Evolutionary conservation across 2,113 vertebrate genomes (phyloP).

Genomic region (Conger conger): DNA sequence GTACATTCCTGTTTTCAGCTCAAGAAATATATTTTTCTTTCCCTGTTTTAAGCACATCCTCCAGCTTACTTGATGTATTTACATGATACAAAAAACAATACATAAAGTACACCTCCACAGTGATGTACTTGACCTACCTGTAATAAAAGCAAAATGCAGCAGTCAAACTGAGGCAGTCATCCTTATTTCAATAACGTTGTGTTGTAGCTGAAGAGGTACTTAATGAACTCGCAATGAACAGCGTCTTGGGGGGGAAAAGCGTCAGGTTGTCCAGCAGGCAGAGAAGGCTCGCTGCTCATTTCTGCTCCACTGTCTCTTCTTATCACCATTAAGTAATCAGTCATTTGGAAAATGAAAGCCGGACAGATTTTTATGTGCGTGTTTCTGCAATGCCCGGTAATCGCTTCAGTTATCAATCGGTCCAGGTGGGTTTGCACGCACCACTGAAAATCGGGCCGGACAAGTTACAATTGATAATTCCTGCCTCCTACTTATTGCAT

Average conservation of each 20-base stretch:
- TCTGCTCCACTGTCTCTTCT: neutral
- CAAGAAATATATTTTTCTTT: neutral
- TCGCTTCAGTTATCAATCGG: neutral
- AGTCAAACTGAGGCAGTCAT: neutral
- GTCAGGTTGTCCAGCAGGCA: neutral
- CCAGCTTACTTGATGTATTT: neutral
- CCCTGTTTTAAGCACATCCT: neutral
- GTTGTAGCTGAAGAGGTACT: neutral
- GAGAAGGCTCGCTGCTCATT: neutral
- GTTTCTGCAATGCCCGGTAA: neutral
- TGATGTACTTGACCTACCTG: neutral
- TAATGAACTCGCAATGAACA: neutral
- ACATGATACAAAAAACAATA: neutral
- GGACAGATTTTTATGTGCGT: neutral
- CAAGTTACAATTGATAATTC: neutral
- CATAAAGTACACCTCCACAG: neutral
- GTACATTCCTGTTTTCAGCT: neutral
- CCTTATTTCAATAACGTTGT: neutral
- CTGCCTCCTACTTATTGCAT: neutral
- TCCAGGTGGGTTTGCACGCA: neutral
- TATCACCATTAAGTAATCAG: neutral
- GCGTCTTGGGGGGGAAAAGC: neutral
- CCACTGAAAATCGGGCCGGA: neutral
- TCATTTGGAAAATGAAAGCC: neutral
- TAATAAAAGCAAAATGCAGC: neutral